A percentile compares a stretch with the other conserved stretches of the same genome.
These are phyloP conservation scores for Chironomus striatipennis DNA, from an alignment of 1,140 invertebrate genomes.

Conservation along the genomic window DNA sequence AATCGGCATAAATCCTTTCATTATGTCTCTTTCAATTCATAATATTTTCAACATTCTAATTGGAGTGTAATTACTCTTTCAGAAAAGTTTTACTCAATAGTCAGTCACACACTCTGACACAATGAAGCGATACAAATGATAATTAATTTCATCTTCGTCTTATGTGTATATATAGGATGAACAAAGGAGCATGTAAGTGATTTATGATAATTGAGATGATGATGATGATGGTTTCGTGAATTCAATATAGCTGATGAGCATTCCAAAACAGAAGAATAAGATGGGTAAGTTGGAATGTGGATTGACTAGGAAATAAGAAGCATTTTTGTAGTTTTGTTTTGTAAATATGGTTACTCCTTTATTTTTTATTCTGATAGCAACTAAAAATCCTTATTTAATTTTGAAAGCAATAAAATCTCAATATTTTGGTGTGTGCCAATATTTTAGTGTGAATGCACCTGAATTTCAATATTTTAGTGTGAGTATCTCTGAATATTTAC, in stretches of 20 bases:
- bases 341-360: no score
- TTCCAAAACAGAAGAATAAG: no score
- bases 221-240: not conserved
- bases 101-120: not conserved
- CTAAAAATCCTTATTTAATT: no score
- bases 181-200: not conserved
- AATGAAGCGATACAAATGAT: not conserved
- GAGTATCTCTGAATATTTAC: no score
- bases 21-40: constrained; percentile 14
- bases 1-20: not conserved
- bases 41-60: constrained; percentile 19
- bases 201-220: constrained; percentile 23
- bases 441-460: no score
- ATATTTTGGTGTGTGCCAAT: no score
- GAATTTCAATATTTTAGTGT: no score
- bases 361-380: no score
- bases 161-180: not conserved
- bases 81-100: not conserved
- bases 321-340: no score
- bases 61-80: not conserved
- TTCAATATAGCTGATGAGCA: no score
- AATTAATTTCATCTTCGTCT: not conserved
- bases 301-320: not conserved
- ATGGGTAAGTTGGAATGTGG: not conserved
- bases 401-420: no score